Conservation (phyloP, 2,888 invertebrate species). For the Microchrysa polita region DNA sequence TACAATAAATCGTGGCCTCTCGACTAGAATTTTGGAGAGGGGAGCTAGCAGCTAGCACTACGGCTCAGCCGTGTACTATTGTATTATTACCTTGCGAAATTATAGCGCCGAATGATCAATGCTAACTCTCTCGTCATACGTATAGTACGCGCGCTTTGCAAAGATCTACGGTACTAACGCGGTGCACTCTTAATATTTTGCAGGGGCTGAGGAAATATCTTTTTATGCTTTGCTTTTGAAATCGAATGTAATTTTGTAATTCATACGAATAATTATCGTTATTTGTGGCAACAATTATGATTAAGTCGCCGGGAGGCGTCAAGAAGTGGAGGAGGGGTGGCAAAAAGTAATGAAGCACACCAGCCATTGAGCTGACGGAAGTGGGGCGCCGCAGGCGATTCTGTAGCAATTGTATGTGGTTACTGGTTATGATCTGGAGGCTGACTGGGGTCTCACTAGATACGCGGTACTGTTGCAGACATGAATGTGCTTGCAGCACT, state of each 20-base stretch:
- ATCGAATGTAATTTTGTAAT: conserved; percentile 27
- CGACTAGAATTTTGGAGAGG: no score
- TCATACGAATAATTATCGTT: conserved; percentile 16
- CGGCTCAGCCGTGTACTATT: not conserved
- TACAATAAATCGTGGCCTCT: no score
- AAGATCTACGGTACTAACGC: no score
- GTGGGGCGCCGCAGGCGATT: conserved; percentile 25
- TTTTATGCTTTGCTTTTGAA: conserved; percentile 10
- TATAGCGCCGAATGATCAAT: not conserved
- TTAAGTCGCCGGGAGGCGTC: not conserved
- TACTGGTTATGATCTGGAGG: conserved; percentile 4
- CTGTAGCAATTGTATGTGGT: not conserved
- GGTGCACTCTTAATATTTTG: no score
- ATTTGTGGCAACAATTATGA: conserved; percentile 27
- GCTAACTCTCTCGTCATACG: not conserved
- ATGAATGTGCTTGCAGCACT: conserved; percentile 35
- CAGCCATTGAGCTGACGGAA: conserved; percentile 2
- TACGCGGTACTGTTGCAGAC: not conserved
- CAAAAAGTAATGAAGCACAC: not conserved
- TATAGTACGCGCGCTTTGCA: no score
- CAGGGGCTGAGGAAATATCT: not conserved
- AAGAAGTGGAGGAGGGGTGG: not conserved
- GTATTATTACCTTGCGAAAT: conserved; percentile 18
- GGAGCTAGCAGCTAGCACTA: not conserved
- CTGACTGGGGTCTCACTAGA: conserved; percentile 5